These are phyloP conservation scores for Glaucopsyche alexis DNA, from an alignment of 2,888 invertebrate genomes.

Conservation along the genomic window DNA sequence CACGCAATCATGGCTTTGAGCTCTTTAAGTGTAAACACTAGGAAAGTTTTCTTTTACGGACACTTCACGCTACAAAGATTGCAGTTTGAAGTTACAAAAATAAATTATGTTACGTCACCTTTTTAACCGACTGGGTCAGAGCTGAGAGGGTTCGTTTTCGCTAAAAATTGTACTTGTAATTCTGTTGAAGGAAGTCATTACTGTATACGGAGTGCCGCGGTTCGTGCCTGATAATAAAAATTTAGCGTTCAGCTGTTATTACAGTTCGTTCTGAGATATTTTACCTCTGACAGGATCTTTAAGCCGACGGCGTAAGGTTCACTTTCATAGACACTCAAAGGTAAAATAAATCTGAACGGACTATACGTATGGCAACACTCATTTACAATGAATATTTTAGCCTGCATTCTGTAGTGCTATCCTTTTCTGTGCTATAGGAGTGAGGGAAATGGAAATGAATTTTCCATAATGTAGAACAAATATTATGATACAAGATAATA, in stretches of 20 bases:
- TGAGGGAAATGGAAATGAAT: neutral
- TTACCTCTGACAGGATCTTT: too few relatives aligned
- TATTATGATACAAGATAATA: neutral
- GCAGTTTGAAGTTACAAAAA: neutral
- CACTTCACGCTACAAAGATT: neutral
- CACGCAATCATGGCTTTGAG: too few relatives aligned
- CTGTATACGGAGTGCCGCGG: neutral
- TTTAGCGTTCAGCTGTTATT: slow-evolving; percentile 16
- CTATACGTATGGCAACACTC: slow-evolving; percentile 10
- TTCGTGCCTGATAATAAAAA: slow-evolving; percentile 22
- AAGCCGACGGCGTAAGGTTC: too few relatives aligned
- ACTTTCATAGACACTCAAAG: too few relatives aligned
- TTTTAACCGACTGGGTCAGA: slow-evolving; percentile 17
- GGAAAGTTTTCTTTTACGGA: too few relatives aligned
- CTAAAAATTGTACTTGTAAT: slow-evolving; percentile 15
- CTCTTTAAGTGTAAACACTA: too few relatives aligned
- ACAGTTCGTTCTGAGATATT: neutral
- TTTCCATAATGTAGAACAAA: neutral
- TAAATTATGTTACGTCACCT: neutral
- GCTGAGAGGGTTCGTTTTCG: slow-evolving; percentile 10
- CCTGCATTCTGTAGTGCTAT: neutral
- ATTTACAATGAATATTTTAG: slow-evolving; percentile 17
- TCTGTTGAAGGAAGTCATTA: slow-evolving; percentile 12
- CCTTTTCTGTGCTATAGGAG: neutral
- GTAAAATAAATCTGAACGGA: too few relatives aligned